Conservation (phyloP, 1,140 invertebrate species). For the Ruditapes philippinarum region DNA sequence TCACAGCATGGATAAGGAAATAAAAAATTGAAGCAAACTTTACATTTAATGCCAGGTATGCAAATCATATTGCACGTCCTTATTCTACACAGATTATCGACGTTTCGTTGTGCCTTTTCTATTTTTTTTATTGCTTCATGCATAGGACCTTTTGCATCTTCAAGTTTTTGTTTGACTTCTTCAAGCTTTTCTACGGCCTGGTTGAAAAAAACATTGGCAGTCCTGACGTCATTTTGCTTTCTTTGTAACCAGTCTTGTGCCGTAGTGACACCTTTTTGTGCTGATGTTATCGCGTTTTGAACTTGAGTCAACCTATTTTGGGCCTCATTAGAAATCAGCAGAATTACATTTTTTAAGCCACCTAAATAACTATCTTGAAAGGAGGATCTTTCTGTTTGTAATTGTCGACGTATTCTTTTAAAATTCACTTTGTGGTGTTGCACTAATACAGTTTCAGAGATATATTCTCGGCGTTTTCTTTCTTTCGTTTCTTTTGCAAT, state of each 20-base stretch:
- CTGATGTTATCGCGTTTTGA: slow-evolving; percentile 11
- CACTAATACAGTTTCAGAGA: neutral
- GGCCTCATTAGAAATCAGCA: neutral
- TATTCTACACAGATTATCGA: slow-evolving; percentile 64
- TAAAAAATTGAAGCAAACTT: slow-evolving; percentile 26
- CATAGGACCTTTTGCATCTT: slow-evolving; percentile 54
- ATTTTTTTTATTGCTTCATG: slow-evolving; percentile 43
- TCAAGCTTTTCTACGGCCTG: slow-evolving; percentile 40
- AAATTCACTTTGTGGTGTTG: neutral
- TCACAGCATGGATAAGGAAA: slow-evolving; percentile 57
- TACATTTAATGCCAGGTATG: slow-evolving; percentile 65
- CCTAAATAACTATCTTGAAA: slow-evolving; percentile 61
- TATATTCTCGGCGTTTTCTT: neutral
- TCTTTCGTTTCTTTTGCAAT: neutral
- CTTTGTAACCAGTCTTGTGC: slow-evolving; percentile 51
- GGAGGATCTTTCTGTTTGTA: neutral
- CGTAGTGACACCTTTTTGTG: slow-evolving; percentile 38
- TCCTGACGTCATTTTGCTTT: slow-evolving; percentile 42
- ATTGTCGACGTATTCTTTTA: neutral
- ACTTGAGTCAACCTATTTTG: slow-evolving; percentile 3
- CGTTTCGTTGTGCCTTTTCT: slow-evolving; percentile 47
- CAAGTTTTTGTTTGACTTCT: slow-evolving; percentile 43
- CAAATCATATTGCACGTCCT: slow-evolving; percentile 53
- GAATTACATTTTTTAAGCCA: neutral
- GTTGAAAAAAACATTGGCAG: slow-evolving; percentile 59